A percentile compares a stretch with the other conserved stretches of the same genome.
Evolutionary conservation across 2,113 vertebrate species (phyloP).

Genomic region (Cyanoderma ruficeps): DNA sequence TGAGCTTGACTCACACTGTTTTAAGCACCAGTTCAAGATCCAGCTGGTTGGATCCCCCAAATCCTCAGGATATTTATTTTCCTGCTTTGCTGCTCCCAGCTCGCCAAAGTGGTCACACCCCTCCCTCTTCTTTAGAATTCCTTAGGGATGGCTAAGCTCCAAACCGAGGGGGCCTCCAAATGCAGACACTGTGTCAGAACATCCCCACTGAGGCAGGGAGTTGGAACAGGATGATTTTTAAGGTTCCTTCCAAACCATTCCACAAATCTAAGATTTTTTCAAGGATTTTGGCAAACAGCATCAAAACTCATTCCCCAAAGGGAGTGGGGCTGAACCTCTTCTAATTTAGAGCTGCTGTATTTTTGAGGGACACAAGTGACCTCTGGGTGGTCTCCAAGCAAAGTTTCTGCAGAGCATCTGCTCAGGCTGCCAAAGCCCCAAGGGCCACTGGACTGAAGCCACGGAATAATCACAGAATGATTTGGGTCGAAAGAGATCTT

Average conservation of each 20-base stretch:
- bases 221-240: neutral
- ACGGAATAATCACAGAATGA: neutral
- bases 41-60: neutral
- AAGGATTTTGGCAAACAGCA: neutral
- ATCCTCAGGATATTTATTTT: neutral
- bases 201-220: neutral
- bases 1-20: neutral
- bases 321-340: neutral
- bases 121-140: neutral
- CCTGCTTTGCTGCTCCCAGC: neutral
- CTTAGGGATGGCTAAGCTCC: neutral
- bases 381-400: neutral
- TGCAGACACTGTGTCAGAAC: accelerated
- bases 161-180: neutral
- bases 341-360: neutral
- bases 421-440: neutral
- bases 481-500: neutral
- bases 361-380: neutral
- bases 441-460: accelerated
- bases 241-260: neutral
- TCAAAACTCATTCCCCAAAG: neutral
- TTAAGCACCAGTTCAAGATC: neutral
- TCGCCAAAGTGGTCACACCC: neutral
- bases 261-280: neutral
- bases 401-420: neutral